Percentiles rank a stretch among this genome's conserved stretches.
Evolutionary conservation across 1,140 invertebrate genomes (phyloP).

Genomic region (Tetramorium alpestre): DNA sequence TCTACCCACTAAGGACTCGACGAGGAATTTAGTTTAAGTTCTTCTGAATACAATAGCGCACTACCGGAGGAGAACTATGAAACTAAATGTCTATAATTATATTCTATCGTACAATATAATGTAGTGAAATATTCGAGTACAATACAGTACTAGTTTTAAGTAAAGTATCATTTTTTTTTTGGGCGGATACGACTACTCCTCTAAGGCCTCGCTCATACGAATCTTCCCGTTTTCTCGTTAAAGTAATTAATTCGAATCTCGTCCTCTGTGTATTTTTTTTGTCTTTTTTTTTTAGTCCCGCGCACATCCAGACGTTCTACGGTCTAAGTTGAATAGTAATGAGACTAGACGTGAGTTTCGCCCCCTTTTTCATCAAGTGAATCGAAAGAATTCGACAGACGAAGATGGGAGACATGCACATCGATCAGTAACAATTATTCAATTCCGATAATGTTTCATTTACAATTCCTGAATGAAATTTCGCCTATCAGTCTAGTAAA

Average conservation of each 20-base stretch:
- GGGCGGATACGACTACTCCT: conserved; percentile 85
- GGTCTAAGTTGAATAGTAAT: conserved; percentile 73
- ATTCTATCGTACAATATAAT: conserved; percentile 74
- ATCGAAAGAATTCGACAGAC: conserved; percentile 71
- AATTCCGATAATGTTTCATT: conserved; percentile 77
- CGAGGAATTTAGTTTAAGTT: conserved; percentile 63
- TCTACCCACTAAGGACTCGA: conserved; percentile 65
- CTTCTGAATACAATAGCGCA: conserved; percentile 60
- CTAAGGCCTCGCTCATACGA: conserved; percentile 85
- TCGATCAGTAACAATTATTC: conserved; percentile 68
- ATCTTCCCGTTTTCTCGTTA: conserved; percentile 72
- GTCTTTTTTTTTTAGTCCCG: conserved; percentile 43
- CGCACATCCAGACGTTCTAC: conserved; percentile 78
- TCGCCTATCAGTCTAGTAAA: conserved; percentile 67
- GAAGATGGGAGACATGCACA: conserved; percentile 49
- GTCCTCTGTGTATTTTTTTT: neutral
- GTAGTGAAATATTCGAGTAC: conserved; percentile 71
- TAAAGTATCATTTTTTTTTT: conserved; percentile 76
- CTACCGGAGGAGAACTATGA: conserved; percentile 77
- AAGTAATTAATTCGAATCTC: conserved; percentile 31
- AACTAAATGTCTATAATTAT: conserved; percentile 79
- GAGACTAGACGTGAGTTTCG: conserved; percentile 70
- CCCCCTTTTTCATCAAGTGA: conserved; percentile 73
- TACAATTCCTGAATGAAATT: conserved; percentile 71
- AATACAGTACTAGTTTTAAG: conserved; percentile 67